Conservation (phyloP, 1,140 invertebrate genomes). For the Hermatobates lingyangjiaoensis region DNA sequence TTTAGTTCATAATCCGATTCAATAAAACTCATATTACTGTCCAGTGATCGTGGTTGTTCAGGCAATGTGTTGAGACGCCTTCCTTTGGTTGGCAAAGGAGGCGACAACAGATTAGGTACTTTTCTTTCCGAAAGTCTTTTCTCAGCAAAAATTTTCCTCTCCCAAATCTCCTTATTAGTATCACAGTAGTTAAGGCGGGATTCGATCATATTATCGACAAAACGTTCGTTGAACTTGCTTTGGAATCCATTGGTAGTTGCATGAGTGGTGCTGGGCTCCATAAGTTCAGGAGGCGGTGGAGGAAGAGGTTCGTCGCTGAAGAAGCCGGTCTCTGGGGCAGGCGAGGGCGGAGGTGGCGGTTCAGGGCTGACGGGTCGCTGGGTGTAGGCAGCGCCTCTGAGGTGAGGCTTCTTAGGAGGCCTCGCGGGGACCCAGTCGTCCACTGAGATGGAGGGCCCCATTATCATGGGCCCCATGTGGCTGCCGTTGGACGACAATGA, state of each 20-base stretch:
- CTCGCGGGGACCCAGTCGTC: conserved; percentile 53
- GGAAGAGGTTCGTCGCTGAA: conserved; percentile 48
- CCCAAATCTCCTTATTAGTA: conserved; percentile 6
- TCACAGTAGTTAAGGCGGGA: conserved; percentile 5
- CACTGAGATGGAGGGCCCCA: conserved; percentile 40
- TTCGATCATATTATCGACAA: conserved; percentile 11
- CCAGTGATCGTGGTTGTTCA: conserved; percentile 14
- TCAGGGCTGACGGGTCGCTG: conserved; percentile 14
- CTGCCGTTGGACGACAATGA: conserved; percentile 38
- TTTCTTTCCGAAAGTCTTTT: conserved; percentile 1
- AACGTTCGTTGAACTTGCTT: conserved; percentile 11
- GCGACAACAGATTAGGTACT: conserved; percentile 13
- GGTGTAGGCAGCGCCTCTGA: conserved; percentile 27
- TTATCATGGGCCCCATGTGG: conserved; percentile 37
- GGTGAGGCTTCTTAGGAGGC: conserved; percentile 51
- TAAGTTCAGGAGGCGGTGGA: conserved; percentile 35
- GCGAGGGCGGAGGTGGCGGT: conserved; percentile 21
- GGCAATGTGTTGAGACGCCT: background rate
- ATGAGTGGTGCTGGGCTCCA: background rate
- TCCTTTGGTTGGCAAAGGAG: conserved; percentile 5
- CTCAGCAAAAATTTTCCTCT: conserved; percentile 8
- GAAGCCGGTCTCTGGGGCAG: too few species aligned
- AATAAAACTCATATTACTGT: conserved; percentile 13
- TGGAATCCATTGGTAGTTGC: too few species aligned
- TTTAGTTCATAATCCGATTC: conserved; percentile 14